Evolutionary conservation across 2,797 vertebrate species (phyloP), one percentile per base, ranked within the genome.

Genomic region (Oreochromis mossambicus): DNA sequence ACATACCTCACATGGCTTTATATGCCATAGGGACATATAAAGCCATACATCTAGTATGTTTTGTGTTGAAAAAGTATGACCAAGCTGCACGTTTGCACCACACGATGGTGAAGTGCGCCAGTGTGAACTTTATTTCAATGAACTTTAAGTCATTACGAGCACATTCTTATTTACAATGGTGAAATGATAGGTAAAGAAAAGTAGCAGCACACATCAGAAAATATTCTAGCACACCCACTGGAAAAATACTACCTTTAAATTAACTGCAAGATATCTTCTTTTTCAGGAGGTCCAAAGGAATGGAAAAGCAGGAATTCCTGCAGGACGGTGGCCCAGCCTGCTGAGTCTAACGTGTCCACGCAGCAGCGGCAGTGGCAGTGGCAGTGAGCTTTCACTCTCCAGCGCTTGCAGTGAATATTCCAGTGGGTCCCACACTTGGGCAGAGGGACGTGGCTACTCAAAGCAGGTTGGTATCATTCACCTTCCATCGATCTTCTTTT

Each of bases 321-420:
- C 95, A 73, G 94, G 96, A 90, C 95, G 95, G 86, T 97, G 96
- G 95, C 97, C 95, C 88, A 97, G 92, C 87, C 95, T 97, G 77
- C 92, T 97, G 84, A 97, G 97, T 68, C 32, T 94, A 48, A 95
- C 96, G 7, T 98, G 97, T 88, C 97, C 97, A 78, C 97, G 96
- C 80, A 97, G 97, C 83, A 97, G 96, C 81, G 97, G 97, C 80
- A 95, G 97, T 1, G 96, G 97, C 92, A 98, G 97, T 3, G 93
- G 97, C 92, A 98, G 98, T 73, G 97, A 98, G 55, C 95, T 97
- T 32, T 98, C 97, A 17, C 94, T 97, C 52, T 98, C 98, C 29
- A 97, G 97, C 83, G 96, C 96, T 89, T 97, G 97, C 87, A 98
- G 97, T 38, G 97, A 98, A 91, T 96, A 97, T 93, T 98, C 98